phyloP scores from a whole-genome alignment of 2,888 invertebrate species.

The Erebia epiphron region DNA sequence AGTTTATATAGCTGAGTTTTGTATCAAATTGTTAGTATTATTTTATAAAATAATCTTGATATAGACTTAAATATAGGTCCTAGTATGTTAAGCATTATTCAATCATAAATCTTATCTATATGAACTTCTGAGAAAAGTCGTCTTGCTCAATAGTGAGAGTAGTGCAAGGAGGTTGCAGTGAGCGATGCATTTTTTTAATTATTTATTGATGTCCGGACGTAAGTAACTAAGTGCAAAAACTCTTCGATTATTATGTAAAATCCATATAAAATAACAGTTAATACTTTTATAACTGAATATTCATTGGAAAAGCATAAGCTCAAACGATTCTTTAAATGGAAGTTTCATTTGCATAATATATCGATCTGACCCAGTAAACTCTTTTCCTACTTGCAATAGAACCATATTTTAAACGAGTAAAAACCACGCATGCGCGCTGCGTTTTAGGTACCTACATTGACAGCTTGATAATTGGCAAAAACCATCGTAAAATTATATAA shows the following conservation, averaged over 20 bases:
- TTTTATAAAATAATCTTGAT: neutral
- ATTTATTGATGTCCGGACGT: too few species aligned
- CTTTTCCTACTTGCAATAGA: neutral
- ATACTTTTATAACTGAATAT: neutral
- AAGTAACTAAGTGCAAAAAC: neutral
- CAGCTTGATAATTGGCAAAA: neutral
- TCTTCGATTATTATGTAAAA: neutral
- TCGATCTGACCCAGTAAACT: slow-evolving; percentile 32
- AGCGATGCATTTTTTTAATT: too few species aligned
- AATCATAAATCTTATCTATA: neutral
- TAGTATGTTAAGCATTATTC: too few species aligned
- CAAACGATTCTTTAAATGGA: neutral
- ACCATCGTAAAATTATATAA: neutral
- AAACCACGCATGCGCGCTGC: slow-evolving; percentile 23
- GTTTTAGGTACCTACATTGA: neutral
- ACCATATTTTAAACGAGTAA: slow-evolving; percentile 7
- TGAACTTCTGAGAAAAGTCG: too few species aligned
- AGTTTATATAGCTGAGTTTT: neutral
- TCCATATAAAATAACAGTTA: neutral
- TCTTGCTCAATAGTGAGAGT: too few species aligned
- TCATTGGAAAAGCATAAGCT: neutral
- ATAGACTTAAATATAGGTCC: neutral
- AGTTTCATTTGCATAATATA: slow-evolving; percentile 13
- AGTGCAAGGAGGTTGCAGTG: too few species aligned
- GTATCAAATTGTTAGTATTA: neutral